Evolutionary conservation across 2,113 vertebrate genomes (phyloP), one percentile per base, ranked within the genome.

Genomic region (Tenrec ecaudatus): DNA sequence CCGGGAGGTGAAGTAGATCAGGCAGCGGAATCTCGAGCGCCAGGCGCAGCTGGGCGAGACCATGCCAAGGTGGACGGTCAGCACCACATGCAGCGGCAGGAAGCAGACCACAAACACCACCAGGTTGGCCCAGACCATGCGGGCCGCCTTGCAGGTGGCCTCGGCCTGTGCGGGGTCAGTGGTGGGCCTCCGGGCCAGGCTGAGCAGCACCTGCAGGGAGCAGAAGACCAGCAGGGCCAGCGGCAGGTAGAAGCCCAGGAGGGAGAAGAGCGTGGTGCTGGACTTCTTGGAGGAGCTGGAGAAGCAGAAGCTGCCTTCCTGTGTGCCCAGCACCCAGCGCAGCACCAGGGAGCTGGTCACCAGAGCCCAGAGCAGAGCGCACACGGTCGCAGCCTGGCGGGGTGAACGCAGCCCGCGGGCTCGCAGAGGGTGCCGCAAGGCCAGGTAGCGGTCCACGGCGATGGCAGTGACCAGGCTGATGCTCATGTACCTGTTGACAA

Each of bases 401-500:
- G 98, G 97, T 3, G 98, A 98, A 40, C 98, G 95, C 22, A 98
- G 79, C 23, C 33, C 1, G 8, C 95, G 98, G 69, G 98, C 96
- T 3, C 83, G 95, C 10, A 99, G 96, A 0, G 98, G 98, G 93
- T 98, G 98, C 66, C 97, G 98, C 92, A 98, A 97, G 0, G 98
- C 98, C 94, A 98, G 19, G 22, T 98, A 99, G 90, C 98, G 98
- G 96, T 98, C 98, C 8, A 98, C 20, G 0, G 98, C 96, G 5
- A 99, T 98, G 75, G 98, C 86, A 0, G 75, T 97, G 92, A 98
- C 93, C 58, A 98, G 95, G 33, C 97, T 22, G 89, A 98, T 98
- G 88, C 98, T 98, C 96, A 98, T 97, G 60, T 98, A 98, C 75
- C 97, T 98, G 96, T 99, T 99, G 80, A 75, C 94, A 90, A 97